Base-by-base conservation (phyloP, 23 tunicate genomes). In the Diplosoma virens region DNA sequence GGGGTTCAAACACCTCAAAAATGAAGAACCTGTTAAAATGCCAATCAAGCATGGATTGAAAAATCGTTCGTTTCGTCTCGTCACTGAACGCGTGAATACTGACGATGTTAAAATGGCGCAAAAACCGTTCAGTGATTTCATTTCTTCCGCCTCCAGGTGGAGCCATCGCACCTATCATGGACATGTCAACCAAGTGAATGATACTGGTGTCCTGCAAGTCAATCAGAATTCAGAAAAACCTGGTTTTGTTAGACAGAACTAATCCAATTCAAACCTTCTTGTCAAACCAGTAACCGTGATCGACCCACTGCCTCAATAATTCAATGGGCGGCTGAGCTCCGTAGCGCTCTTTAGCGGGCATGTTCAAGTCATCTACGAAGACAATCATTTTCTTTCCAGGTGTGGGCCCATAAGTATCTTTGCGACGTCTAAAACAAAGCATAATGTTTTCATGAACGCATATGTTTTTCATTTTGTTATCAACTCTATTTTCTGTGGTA, bases 331-430 rank as follows among this genome's bases (percentile, higher is more conserved):
- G 96, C 53, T 89, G 96, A 32, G 96, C 96, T 54, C 96, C 96
- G 50, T 89, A 89, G 53, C 84, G 87, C 61, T 89, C 96, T 75
- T 89, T 89, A 2, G 96, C 96, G 26, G 99, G 99, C 99, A 95
- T 95, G 79, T 95, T 95, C 71, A 95, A 45, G 41, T 95, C 99
- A 37, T 95, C 99, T 53, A 95, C 88, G 71, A 95, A 95, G 11
- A 95, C 99, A 32, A 95, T 68, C 75, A 95, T 98, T 24, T 81
- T 75, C 58, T 95, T 95, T 1, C 99, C 99, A 16, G 93, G 87
- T 18, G 96, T 85, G 1, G 99, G 99, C 20, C 99, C 99, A 63
- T 95, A 95, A 14, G 72, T 77, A 34, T 77, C 93, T 56, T 85
- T 92, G 35, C 96, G 84, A 23, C 96, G 69, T 58, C 79, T 89